Percentiles rank a stretch among this genome's conserved stretches.
Evolutionary conservation across 1,140 invertebrate genomes (phyloP).

Genomic region (Sweltsa coloradensis): DNA sequence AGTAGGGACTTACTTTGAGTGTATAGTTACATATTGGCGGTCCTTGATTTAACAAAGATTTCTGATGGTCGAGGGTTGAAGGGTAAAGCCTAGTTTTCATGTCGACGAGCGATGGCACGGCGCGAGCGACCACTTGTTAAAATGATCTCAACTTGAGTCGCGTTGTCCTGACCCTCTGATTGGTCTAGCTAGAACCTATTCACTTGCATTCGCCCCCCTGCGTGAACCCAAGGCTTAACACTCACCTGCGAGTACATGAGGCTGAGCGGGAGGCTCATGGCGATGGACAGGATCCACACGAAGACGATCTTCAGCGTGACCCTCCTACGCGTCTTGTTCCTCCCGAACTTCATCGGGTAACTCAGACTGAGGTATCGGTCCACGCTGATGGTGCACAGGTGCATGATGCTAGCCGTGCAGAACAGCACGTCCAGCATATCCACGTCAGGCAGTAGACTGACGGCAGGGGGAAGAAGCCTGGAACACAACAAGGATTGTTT

Average conservation of each 20-base stretch:
- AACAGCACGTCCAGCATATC: slow-evolving; percentile 90
- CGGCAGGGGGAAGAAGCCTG: slow-evolving; percentile 71
- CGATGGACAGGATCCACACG: slow-evolving; percentile 79
- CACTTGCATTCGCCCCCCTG: too few relatives aligned
- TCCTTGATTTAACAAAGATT: too few relatives aligned
- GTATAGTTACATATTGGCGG: too few relatives aligned
- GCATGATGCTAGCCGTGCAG: slow-evolving; percentile 92
- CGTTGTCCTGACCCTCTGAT: too few relatives aligned
- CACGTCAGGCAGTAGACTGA: slow-evolving; percentile 73
- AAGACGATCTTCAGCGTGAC: slow-evolving; percentile 84
- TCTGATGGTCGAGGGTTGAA: too few relatives aligned
- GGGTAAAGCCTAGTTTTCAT: too few relatives aligned
- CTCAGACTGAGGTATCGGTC: slow-evolving; percentile 77
- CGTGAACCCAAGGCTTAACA: too few relatives aligned
- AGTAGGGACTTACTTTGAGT: too few relatives aligned
- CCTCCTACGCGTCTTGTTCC: slow-evolving; percentile 73
- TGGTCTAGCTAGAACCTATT: too few relatives aligned
- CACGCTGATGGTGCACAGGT: slow-evolving; percentile 89
- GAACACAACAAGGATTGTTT: slow-evolving; percentile 30
- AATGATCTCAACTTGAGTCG: too few relatives aligned
- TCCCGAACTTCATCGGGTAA: slow-evolving; percentile 79
- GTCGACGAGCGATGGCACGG: too few relatives aligned
- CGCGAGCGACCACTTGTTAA: too few relatives aligned
- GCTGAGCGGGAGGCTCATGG: slow-evolving; percentile 76
- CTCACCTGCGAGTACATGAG: slow-evolving; percentile 76